A percentile compares a stretch with the other conserved stretches of the same genome.
Conservation (phyloP, 2,888 invertebrate genomes). For the Perithous albicinctus region DNA sequence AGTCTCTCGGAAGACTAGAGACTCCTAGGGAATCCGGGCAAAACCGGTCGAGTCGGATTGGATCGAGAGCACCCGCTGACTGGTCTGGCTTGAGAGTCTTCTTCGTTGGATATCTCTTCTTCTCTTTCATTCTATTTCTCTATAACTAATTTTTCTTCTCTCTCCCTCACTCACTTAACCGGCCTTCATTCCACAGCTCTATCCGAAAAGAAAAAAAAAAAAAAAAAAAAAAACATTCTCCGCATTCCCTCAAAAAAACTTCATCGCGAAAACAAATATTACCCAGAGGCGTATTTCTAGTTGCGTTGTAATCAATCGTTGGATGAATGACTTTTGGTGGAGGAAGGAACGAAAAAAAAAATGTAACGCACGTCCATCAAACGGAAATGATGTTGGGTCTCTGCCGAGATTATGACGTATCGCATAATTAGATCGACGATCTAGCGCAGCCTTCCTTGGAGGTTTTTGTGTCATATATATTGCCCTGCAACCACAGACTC, state of each 20-base stretch:
- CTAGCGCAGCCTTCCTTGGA: conserved; percentile 66
- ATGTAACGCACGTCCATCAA: conserved; percentile 38
- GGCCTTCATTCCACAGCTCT: conserved; percentile 23
- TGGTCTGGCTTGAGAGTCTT: conserved; percentile 59
- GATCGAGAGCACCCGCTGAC: conserved; percentile 77
- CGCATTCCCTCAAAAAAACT: conserved; percentile 28
- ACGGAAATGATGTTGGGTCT: conserved; percentile 31
- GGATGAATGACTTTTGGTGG: conserved; percentile 48
- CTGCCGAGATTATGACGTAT: conserved; percentile 66
- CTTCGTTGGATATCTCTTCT: conserved; percentile 55
- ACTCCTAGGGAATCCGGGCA: conserved; percentile 83
- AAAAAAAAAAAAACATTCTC: conserved; percentile 35
- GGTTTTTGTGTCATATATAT: conserved; percentile 55
- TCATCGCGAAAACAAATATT: conserved; percentile 22
- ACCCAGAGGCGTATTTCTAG: not conserved
- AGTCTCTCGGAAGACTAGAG: conserved; percentile 78
- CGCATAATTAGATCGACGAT: conserved; percentile 46
- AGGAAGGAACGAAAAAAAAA: conserved; percentile 26
- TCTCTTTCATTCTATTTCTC: conserved; percentile 41
- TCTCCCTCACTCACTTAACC: conserved; percentile 43
- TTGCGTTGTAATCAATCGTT: conserved; percentile 39
- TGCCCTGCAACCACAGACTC: conserved; percentile 36
- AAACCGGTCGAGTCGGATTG: conserved; percentile 83
- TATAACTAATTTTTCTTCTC: conserved; percentile 30
- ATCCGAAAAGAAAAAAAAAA: too few relatives aligned